Evolutionary conservation across 2,888 invertebrate species (phyloP), one percentile per base, ranked within the genome.

Genomic region (Oligia strigilis): DNA sequence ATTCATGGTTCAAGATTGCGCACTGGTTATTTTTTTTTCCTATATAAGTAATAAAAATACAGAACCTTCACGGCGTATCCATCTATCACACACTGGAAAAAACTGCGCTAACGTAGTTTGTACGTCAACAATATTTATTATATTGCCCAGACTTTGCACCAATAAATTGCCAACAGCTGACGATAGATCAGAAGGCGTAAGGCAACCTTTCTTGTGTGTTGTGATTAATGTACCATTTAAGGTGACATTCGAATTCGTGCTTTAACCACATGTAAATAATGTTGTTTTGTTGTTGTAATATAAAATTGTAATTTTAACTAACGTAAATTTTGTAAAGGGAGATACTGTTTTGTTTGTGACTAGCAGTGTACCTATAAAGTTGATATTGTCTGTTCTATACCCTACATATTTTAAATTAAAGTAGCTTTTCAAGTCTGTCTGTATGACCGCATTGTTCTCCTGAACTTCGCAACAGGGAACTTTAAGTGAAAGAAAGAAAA

Each of bases 181-280:
- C 55, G 6, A 64, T 69, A 84, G 43, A 46, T 69, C 69, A 70
- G 46, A 84, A 72, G 29, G 58, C 19, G 29, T 73, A 49, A 46
- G 14, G 60, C 62, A 64, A 65, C 73, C 74, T 62, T 43, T 62
- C 8, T 0, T 72, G 65, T 62, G 70, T 75, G 75, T 87, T 84
- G 80, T 84, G 80, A 84, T n/a, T 86, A 66, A 29, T 60, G n/a
- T 72, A 65, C 40, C 14, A 60, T 60, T 40, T 67, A 67, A 40
- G 29, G 36, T 64, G 66, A 46, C 43, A 65, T 75, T 71, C 29
- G 40, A 52, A 86, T 69, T 66, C 72, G 66, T 70, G 70, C 62
- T 78, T 75, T 87, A 78, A 75, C 1, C 23, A 60, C 58, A 14
- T 83, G 66, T 75, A 71, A n/a, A 73, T 83, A 78, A 67, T 36